These are phyloP conservation scores for Monomorium pharaonis DNA, from an alignment of 1,140 invertebrate genomes.

Conservation along the genomic window DNA sequence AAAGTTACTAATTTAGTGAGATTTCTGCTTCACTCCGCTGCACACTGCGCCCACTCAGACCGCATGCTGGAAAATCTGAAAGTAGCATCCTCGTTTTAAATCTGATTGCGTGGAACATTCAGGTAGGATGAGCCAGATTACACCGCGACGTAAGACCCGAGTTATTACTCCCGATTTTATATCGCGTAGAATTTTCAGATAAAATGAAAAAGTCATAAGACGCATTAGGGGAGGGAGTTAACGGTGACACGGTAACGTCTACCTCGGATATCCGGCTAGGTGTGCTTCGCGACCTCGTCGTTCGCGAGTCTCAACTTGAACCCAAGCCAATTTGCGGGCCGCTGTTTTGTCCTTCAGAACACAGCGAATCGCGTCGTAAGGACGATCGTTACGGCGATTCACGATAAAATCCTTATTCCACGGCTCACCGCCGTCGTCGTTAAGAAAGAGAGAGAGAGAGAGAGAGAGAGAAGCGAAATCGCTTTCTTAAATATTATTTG, in stretches of 20 bases:
- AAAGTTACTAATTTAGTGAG: background rate
- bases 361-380: slow-evolving; percentile 54
- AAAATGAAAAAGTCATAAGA: background rate
- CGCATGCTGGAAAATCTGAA: background rate
- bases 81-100: slow-evolving; percentile 6
- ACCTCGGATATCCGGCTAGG: background rate
- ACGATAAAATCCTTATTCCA: slow-evolving; percentile 67
- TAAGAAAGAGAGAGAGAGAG: background rate
- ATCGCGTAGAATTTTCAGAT: slow-evolving; percentile 2
- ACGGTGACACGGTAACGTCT: slow-evolving; percentile 31
- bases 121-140: slow-evolving; percentile 22
- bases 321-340: slow-evolving; percentile 56
- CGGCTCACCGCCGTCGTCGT: background rate
- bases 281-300: slow-evolving; percentile 52
- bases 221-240: background rate
- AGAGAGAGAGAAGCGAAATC: slow-evolving; percentile 17
- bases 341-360: slow-evolving; percentile 44
- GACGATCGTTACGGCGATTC: slow-evolving; percentile 66
- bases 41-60: background rate
- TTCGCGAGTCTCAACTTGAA: slow-evolving; percentile 64
- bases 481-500: slow-evolving; percentile 57
- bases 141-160: background rate
- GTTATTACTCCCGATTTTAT: slow-evolving; percentile 30
- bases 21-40: background rate
- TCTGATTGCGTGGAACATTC: slow-evolving; percentile 1